These are phyloP conservation scores for Neosilurus hyrtlii DNA, from an alignment of 2,797 vertebrate genomes.

Conservation along the genomic window DNA sequence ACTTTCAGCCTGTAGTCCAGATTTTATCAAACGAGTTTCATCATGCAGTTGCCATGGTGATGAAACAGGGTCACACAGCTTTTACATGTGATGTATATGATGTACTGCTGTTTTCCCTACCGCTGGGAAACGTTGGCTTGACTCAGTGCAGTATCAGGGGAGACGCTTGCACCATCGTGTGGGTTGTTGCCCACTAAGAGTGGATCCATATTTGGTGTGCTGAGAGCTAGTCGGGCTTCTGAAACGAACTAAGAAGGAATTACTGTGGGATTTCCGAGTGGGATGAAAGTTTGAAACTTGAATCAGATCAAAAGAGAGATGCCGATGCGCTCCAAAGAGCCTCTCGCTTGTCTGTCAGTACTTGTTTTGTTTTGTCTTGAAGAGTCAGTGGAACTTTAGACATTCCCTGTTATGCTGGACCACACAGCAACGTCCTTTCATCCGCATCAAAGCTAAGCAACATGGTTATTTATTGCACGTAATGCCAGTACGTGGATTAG, in stretches of 20 bases:
- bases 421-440: slow-evolving; percentile 13
- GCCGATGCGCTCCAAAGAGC: neutral
- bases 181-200: slow-evolving; percentile 22
- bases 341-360: slow-evolving; percentile 1
- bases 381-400: neutral
- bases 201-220: slow-evolving; percentile 22
- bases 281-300: slow-evolving; percentile 36
- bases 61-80: slow-evolving; percentile 31
- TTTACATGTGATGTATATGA: neutral
- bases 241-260: slow-evolving; percentile 4
- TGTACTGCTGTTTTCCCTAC: neutral
- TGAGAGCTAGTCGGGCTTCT: slow-evolving; percentile 14
- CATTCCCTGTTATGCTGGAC: slow-evolving; percentile 4
- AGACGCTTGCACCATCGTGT: slow-evolving; percentile 18
- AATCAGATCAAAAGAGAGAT: slow-evolving; percentile 18
- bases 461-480: neutral
- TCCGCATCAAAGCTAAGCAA: neutral
- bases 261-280: slow-evolving; percentile 13
- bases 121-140: slow-evolving; percentile 25
- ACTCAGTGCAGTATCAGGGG: slow-evolving; percentile 17
- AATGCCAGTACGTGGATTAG: neutral
- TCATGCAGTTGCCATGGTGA: slow-evolving; percentile 45
- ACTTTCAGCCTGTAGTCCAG: neutral
- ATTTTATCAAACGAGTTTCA: slow-evolving; percentile 15
- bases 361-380: slow-evolving; percentile 19